These are phyloP conservation scores for Luperina testacea DNA, from an alignment of 2,888 invertebrate species.

Conservation along the genomic window DNA sequence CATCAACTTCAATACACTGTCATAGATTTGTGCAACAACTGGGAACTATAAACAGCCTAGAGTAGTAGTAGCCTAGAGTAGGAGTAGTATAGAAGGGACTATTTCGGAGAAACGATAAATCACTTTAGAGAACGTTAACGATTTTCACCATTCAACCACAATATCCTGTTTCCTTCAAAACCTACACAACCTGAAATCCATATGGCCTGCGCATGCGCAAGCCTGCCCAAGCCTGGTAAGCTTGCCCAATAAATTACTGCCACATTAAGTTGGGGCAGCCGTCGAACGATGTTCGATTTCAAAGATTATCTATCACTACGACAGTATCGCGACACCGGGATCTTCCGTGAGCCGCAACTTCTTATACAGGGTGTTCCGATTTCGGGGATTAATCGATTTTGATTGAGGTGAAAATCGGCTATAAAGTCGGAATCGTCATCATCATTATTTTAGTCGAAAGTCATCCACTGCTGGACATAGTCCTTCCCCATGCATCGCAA, in stretches of 20 bases:
- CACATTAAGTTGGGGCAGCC: slow-evolving; percentile 73
- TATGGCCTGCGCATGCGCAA: slow-evolving; percentile 49
- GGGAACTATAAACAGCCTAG: background rate
- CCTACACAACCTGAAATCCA: slow-evolving; percentile 27
- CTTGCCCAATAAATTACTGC: slow-evolving; percentile 73
- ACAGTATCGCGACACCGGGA: slow-evolving; percentile 83
- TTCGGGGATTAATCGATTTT: background rate
- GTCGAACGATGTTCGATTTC: slow-evolving; percentile 87
- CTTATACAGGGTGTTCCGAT: slow-evolving; percentile 72
- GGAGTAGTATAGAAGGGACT: background rate
- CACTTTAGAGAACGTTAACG: background rate
- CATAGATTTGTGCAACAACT: no score
- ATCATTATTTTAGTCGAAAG: no score
- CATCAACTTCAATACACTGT: background rate
- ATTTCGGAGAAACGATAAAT: background rate
- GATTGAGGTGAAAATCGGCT: background rate
- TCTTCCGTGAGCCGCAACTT: slow-evolving; percentile 72
- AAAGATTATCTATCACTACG: slow-evolving; percentile 88
- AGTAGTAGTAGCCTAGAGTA: background rate
- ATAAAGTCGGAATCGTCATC: background rate
- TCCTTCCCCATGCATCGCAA: no score
- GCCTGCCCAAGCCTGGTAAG: background rate
- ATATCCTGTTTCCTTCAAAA: slow-evolving; percentile 38
- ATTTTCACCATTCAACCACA: background rate
- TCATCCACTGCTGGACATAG: no score